Conservation (phyloP, 2,888 invertebrate species). For the Thecophora atra region DNA sequence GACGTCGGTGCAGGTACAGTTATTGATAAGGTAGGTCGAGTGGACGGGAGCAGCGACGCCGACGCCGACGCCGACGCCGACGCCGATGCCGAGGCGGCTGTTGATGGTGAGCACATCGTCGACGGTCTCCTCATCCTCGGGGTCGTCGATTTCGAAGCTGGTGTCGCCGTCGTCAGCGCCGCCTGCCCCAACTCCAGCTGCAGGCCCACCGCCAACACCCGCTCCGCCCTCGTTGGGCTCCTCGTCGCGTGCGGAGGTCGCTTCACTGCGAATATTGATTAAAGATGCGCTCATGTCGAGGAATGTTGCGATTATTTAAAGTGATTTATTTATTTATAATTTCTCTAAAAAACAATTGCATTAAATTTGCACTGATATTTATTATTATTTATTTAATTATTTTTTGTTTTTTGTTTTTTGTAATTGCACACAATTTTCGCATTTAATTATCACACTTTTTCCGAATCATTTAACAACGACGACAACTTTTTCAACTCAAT, state of each 20-base stretch:
- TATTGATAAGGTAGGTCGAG: neutral
- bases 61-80: neutral
- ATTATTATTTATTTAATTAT: neutral
- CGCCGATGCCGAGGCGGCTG: conserved; percentile 19
- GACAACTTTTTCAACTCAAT: neutral
- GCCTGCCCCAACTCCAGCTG: neutral
- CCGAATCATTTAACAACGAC: neutral
- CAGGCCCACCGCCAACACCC: conserved; percentile 14
- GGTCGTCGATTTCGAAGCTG: conserved; percentile 59
- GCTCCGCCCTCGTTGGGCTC: neutral
- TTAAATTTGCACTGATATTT: neutral
- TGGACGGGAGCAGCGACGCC: too few relatives aligned
- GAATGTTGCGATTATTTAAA: neutral
- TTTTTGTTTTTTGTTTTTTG: neutral
- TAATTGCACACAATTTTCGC: conserved; percentile 12
- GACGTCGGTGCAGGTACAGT: conserved; percentile 14
- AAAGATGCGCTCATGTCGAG: conserved; percentile 27
- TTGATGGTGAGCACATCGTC: conserved; percentile 32
- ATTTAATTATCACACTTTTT: conserved; percentile 15
- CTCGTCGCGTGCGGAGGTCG: conserved; percentile 13
- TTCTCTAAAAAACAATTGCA: neutral
- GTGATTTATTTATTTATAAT: neutral
- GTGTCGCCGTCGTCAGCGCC: conserved; percentile 52
- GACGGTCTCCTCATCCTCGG: conserved; percentile 49
- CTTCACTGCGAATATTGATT: conserved; percentile 5